Evolutionary conservation across 2,113 vertebrate species (phyloP), one percentile per base, ranked within the genome.

Genomic region (Corythaeola cristata): DNA sequence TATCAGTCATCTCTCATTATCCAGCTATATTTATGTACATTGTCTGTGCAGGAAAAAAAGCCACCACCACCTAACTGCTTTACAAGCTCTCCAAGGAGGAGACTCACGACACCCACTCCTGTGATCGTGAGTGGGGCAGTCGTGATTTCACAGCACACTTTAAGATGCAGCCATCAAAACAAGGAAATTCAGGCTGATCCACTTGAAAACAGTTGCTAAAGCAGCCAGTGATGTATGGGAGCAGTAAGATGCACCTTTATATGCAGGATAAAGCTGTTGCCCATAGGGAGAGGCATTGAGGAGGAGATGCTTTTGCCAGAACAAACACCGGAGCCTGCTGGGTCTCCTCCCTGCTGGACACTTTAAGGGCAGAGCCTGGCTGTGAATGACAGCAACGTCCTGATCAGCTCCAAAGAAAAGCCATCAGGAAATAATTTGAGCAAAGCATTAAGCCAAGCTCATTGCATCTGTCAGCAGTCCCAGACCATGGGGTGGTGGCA

Each of bases 401-500:
- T 5, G 14, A 44, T 6, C 23, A 49, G 18, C 53, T 33, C 16
- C n/a, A 22, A 39, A 67, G 72, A 63, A 62, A 80, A 86, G n/a
- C 26, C 63, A 26, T 11, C 47, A 27, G n/a, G 63, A 52, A 21
- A 33, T 1, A 1, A 22, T 8, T 33, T 11, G 27, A 45, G 22
- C 37, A 67, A 58, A 45, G 7, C 8, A 8, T 44, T 32, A 23
- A 32, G 19, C 41, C 47, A 64, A 63, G 20, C 18, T 67, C 3
- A 0, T 8, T 18, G 18, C n/a, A 23, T 69, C 60, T 22, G 4
- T 27, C 23, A 75, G 49, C 44, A 71, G 8, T 14, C 32, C 76
- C 67, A 76, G 41, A 11, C 15, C 22, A 15, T 0, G 6, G 47
- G 16, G 2, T 28, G 2, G 9, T 14, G 8, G 0, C 30, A 13